Base-by-base conservation (phyloP, 2,113 vertebrate species). In the Chlamydotis undulata region DNA sequence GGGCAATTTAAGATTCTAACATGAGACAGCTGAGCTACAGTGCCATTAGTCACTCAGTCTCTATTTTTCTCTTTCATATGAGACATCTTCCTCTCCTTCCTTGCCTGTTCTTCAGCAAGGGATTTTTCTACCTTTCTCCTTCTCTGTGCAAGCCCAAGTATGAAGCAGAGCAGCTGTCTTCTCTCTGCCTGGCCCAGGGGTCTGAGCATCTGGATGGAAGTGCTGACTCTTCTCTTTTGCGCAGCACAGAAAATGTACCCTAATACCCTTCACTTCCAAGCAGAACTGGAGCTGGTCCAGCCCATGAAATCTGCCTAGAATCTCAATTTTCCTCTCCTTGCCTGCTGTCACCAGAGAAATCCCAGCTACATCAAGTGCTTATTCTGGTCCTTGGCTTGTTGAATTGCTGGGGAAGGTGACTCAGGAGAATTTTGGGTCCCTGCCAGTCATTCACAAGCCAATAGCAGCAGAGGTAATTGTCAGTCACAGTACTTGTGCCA, bases 231-330 rank as follows among this genome's bases (percentile, higher is more conserved):
- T 69, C 74, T 85, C 19, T 94, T 96, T 70, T 56, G 63, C 52
- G 53, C 74, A 59, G 92, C 89, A 33, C 56, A 89, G 83, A 92
- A 87, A 87, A 93, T 76, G 81, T 94, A 81, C 94, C 92, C 94
- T 96, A 96, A 94, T 93, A 97, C 80, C 95, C 96, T 96, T 97
- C 83, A 87, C 69, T 96, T 91, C 73, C 77, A 94, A 87, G 95
- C 83, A 91, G 77, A 95, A 84, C 92, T 97, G 90, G 96, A 95
- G 70, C 86, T 81, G 47, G 70, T 96, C 95, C 96, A 96, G 80
- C 80, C 69, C 61, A 68, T 85, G 94, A 95, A 94, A 96, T 95
- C 90, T 96, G 95, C 94, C 93, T 95, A 95, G 96, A 96, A 96
- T 95, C 92, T 96, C 83, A 93, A 61, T 94, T 96, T 96, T 81